Conservation (phyloP, 2,888 invertebrate genomes). For the Rapana venosa region DNA sequence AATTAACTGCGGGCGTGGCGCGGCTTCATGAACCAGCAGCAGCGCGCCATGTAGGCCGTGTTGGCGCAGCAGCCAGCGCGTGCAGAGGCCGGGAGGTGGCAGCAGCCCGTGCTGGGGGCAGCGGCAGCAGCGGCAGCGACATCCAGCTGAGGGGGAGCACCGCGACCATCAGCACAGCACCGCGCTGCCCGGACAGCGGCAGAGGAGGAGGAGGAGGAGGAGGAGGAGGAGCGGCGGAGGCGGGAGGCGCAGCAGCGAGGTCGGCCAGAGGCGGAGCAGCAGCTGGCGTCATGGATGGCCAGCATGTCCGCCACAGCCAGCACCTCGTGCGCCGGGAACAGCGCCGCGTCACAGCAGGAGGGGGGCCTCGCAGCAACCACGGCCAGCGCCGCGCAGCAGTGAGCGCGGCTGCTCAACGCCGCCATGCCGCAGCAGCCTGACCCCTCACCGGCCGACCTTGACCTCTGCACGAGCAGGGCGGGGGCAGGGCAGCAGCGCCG, state of each 20-base stretch:
- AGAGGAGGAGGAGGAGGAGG: neutral
- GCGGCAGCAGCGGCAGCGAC: neutral
- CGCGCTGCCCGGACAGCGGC: neutral
- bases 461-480: neutral
- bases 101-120: neutral
- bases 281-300: neutral
- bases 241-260: neutral
- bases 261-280: neutral
- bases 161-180: neutral
- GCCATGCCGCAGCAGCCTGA: neutral
- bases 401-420: neutral
- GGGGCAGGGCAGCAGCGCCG: neutral
- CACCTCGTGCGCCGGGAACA: neutral
- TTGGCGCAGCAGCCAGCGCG: neutral
- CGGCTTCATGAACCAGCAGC: slow-evolving; percentile 7
- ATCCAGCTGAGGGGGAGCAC: neutral
- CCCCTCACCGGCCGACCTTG: too few species aligned
- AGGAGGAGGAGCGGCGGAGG: neutral
- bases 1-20: neutral
- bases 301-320: neutral
- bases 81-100: neutral
- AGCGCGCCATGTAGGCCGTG: neutral
- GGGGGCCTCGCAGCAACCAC: neutral
- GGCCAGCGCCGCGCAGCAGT: neutral
- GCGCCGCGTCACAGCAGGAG: neutral